A percentile compares a stretch with the other conserved stretches of the same genome.
Evolutionary conservation across 2,113 vertebrate species (phyloP).

Genomic region (Arizona elegans): DNA sequence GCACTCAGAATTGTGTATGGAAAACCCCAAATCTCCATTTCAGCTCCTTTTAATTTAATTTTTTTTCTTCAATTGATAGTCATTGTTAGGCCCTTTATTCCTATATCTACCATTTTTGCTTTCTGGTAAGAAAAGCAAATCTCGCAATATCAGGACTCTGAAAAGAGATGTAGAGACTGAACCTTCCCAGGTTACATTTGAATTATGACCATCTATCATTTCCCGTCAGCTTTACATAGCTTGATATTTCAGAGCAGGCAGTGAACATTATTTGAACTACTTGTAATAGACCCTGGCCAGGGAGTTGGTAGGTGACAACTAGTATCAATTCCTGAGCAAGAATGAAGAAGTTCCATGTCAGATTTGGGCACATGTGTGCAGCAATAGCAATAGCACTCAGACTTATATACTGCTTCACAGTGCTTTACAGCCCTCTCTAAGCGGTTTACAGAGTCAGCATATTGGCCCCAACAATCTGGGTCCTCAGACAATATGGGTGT

Average conservation of each 20-base stretch:
- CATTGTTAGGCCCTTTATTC: background rate
- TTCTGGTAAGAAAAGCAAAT: background rate
- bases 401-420: no score
- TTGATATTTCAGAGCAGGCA: conserved; percentile 57
- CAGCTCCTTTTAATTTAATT: background rate
- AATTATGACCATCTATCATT: conserved; percentile 53
- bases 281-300: conserved; percentile 46
- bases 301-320: background rate
- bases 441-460: no score
- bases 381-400: no score
- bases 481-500: background rate
- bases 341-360: background rate
- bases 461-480: no score
- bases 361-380: background rate
- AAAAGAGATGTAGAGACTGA: conserved; percentile 45
- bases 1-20: background rate
- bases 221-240: conserved; percentile 54
- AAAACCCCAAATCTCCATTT: background rate
- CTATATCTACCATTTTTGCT: background rate
- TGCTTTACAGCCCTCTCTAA: no score
- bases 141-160: conserved; percentile 10
- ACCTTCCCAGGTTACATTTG: conserved; percentile 55
- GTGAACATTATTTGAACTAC: conserved; percentile 60
- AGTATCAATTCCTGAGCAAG: background rate
- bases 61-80: background rate